Evolutionary conservation across 2,888 invertebrate species (phyloP).

Genomic region (Caenorhabditis becei): DNA sequence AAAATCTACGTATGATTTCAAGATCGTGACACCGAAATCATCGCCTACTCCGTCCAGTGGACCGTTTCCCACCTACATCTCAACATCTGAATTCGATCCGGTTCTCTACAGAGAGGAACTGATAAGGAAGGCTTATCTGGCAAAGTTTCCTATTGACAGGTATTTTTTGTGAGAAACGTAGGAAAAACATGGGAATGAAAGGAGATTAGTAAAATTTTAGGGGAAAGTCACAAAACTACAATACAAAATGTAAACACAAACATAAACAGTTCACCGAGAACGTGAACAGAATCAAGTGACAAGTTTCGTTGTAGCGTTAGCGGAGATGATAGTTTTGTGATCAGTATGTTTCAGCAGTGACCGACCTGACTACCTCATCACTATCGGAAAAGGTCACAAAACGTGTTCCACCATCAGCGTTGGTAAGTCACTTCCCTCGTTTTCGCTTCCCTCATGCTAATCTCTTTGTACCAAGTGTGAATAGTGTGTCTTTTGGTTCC

Average conservation of each 20-base stretch:
- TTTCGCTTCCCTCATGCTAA: conserved; percentile 9
- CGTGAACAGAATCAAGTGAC: not conserved
- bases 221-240: not conserved
- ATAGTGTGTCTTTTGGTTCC: conserved; percentile 11
- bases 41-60: conserved; percentile 49
- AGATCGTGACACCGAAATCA: conserved; percentile 61
- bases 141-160: conserved; percentile 61
- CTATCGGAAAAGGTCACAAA: conserved; percentile 53
- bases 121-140: conserved; percentile 54
- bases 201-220: too few relatives aligned
- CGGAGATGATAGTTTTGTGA: conserved; percentile 24
- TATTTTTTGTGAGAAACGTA: conserved; percentile 15
- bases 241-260: not conserved
- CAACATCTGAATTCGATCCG: conserved; percentile 64
- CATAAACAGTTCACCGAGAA: conserved; percentile 2
- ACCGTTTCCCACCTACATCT: conserved; percentile 43
- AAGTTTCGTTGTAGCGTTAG: conserved; percentile 10
- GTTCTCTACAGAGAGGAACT: conserved; percentile 62
- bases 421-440: conserved; percentile 30
- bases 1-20: conserved; percentile 1
- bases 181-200: not conserved
- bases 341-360: conserved; percentile 46
- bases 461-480: conserved; percentile 15
- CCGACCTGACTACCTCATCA: conserved; percentile 61
- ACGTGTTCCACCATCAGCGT: conserved; percentile 58